Evolutionary conservation across 92 coral and sea anemone genomes (phyloP), one percentile per base, ranked within the genome.

Genomic region (Galaxea fascicularis): DNA sequence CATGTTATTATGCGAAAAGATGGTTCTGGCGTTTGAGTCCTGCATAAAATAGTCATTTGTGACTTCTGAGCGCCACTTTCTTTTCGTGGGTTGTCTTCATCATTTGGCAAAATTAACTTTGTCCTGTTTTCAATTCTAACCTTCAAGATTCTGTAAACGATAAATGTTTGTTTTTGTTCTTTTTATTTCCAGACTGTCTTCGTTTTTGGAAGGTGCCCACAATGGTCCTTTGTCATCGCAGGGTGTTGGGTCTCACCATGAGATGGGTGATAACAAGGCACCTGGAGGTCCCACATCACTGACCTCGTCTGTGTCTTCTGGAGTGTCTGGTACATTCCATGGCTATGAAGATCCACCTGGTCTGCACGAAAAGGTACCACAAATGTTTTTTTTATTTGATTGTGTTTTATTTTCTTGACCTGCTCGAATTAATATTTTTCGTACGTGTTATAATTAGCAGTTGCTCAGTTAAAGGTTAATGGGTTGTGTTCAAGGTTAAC

Each of bases 291-390:
- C 98, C 30, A 94, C 98, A 18, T 94, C 98, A 4, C 64, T 94
- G 52, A 88, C 95, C 10, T 88, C 92, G 41, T 93, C 94, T 8
- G 88, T 88, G 68, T 88, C 93, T 0, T 85, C 86, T 8, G 35
- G 85, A 1, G 93, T 91, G 22, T 65, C 87, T 74, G 59, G 91
- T 22, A 78, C 95, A 11, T 95, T 95, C 84, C 92, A 95, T 64
- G 94, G 93, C 58, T 95, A 71, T 65, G 99, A 96, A 85, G 99
- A 96, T 84, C 99, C 99, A 21, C 99, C 98, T 47, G 99, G 99
- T 51, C 88, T 96, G 64, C 99, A 96, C 72, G 99, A 95, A 56
- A 96, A 96, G 99, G 99, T 96, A 76, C 44, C 27, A 22, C 45
- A 9, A 17, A n/a, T 76, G 30, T 53, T 62, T 49, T 75, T 14